Conservation (phyloP, 2,797 vertebrate species). For the Mormyrops attenuatus region DNA sequence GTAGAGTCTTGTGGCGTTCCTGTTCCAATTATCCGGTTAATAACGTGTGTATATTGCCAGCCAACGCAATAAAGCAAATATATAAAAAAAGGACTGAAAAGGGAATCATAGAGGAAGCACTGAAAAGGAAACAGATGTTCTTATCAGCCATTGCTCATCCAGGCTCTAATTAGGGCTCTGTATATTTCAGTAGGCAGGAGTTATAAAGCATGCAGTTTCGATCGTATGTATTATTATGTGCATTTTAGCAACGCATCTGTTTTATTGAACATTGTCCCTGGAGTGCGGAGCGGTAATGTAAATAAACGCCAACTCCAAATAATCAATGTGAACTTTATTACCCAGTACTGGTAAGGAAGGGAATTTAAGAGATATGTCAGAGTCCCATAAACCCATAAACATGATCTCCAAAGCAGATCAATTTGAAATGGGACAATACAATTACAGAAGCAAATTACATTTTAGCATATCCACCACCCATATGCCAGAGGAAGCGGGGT, state of each 20-base stretch:
- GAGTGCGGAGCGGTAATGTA: conserved; percentile 70
- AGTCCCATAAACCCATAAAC: conserved; percentile 94
- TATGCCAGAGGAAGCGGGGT: conserved; percentile 91
- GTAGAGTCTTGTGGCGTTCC: background rate
- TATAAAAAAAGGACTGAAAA: background rate
- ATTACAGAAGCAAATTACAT: conserved; percentile 96
- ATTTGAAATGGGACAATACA: conserved; percentile 98
- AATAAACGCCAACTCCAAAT: conserved; percentile 80
- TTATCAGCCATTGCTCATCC: background rate
- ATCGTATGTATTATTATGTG: background rate
- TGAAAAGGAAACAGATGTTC: background rate
- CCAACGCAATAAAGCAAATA: background rate
- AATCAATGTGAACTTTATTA: conserved; percentile 83
- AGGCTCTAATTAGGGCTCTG: background rate
- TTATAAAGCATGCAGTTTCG: conserved; percentile 7
- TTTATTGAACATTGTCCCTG: conserved; percentile 78
- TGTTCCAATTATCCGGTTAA: background rate
- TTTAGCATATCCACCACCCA: conserved; percentile 91
- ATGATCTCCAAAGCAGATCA: conserved; percentile 97
- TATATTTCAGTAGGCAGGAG: background rate
- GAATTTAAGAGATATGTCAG: conserved; percentile 61
- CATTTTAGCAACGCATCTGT: conserved; percentile 64
- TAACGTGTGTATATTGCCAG: background rate
- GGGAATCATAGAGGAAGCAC: background rate
- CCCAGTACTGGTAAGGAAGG: conserved; percentile 55